phyloP scores from a whole-genome alignment of 2,888 invertebrate genomes.

The Aromia moschata region DNA sequence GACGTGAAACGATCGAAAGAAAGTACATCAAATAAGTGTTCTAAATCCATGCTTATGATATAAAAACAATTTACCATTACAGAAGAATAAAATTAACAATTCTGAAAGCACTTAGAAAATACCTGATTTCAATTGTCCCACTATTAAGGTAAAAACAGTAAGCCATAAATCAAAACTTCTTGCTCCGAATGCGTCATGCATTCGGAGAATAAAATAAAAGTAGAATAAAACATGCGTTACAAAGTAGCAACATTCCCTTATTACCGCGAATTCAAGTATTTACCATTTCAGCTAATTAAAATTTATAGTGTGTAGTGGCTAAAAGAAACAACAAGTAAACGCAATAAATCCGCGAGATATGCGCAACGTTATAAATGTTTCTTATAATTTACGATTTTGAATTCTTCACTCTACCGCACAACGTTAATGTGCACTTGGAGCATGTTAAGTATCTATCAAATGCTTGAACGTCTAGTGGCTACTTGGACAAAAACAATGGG shows the following conservation, averaged over 20 bases:
- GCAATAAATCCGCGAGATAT: slow-evolving; percentile 9
- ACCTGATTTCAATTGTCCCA: no score
- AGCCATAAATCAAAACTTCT: no score
- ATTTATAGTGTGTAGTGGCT: slow-evolving; percentile 2
- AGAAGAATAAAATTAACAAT: no score
- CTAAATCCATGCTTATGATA: no score
- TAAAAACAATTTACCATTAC: no score
- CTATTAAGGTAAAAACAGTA: no score
- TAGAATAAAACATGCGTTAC: no score
- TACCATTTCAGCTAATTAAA: slow-evolving; percentile 15
- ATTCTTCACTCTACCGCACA: slow-evolving; percentile 28
- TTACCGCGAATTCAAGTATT: slow-evolving; percentile 10
- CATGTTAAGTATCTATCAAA: slow-evolving; percentile 25
- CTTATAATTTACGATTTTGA: slow-evolving; percentile 28
- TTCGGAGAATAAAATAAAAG: no score
- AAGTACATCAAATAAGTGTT: no score
- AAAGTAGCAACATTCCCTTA: not conserved
- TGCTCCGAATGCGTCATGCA: no score
- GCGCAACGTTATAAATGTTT: slow-evolving; percentile 27
- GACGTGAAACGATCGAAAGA: no score
- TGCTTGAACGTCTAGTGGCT: slow-evolving; percentile 6
- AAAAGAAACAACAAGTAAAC: slow-evolving; percentile 4
- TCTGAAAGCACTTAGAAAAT: no score
- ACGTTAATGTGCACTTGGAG: slow-evolving; percentile 13
- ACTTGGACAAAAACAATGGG: slow-evolving; percentile 5